Conservation (phyloP, 2,888 invertebrate species). For the Coleophora deauratella region DNA sequence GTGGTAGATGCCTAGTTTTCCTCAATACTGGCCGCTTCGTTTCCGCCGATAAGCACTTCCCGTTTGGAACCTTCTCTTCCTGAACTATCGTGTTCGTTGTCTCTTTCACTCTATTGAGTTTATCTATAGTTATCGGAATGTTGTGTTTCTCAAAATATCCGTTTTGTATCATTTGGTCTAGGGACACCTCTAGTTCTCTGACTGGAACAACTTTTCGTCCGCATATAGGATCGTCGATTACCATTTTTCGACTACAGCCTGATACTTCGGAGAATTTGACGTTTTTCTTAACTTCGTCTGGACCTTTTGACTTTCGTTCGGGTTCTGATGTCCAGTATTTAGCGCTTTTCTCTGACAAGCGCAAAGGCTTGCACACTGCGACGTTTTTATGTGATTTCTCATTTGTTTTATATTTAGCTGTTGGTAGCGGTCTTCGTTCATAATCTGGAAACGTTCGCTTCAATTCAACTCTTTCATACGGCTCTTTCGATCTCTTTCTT, state of each 20-base stretch:
- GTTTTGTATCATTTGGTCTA: conserved; percentile 69
- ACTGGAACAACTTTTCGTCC: conserved; percentile 63
- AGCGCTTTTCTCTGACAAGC: conserved; percentile 51
- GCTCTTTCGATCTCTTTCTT: conserved; percentile 31
- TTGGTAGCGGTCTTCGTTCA: conserved; percentile 18
- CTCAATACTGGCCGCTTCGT: conserved; percentile 24
- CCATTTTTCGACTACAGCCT: conserved; percentile 61
- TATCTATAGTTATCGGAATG: conserved; percentile 50
- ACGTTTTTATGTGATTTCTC: conserved; percentile 44
- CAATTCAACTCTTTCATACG: conserved; percentile 29
- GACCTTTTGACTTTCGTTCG: conserved; percentile 38
- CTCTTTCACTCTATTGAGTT: conserved; percentile 20
- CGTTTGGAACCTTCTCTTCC: conserved; percentile 43
- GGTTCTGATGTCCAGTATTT: conserved; percentile 63
- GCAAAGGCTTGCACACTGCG: conserved; percentile 59
- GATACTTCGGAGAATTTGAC: conserved; percentile 70
- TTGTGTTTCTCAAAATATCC: conserved; percentile 68
- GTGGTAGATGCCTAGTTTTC: conserved; percentile 55
- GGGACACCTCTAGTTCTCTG: conserved; percentile 61
- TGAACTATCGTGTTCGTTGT: conserved; percentile 29
- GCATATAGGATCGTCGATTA: conserved; percentile 58
- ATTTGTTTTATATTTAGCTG: conserved; percentile 15
- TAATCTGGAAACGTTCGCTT: conserved; percentile 14
- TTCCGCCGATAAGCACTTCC: conserved; percentile 44
- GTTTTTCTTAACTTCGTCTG: conserved; percentile 61